phyloP scores from a whole-genome alignment of 2,888 invertebrate species.

The Escarpia spicata region DNA sequence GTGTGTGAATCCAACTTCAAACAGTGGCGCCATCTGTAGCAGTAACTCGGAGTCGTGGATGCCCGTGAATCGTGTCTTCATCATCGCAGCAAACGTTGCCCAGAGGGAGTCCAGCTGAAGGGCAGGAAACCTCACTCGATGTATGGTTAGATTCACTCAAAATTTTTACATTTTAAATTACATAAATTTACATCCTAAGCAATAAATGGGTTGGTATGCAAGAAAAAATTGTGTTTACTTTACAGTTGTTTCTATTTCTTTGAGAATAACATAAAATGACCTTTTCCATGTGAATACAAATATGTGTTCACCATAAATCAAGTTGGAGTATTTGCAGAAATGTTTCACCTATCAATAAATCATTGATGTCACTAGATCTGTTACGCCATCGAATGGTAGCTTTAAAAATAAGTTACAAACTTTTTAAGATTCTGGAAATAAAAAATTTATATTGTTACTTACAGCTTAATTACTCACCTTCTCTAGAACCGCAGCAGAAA shows the following conservation, averaged over 20 bases:
- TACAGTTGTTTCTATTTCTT: neutral
- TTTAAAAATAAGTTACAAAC: neutral
- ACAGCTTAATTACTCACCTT: slow-evolving; percentile 45
- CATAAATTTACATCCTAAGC: no score
- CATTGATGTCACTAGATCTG: neutral
- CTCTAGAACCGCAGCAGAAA: slow-evolving; percentile 44
- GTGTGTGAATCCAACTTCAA: slow-evolving; percentile 54
- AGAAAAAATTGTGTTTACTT: no score
- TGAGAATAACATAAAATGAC: neutral
- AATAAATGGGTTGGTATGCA: no score
- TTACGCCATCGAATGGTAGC: neutral
- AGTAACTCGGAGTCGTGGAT: slow-evolving; percentile 56
- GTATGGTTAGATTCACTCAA: neutral
- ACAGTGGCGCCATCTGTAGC: slow-evolving; percentile 49
- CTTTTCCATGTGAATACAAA: neutral
- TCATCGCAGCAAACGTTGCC: neutral
- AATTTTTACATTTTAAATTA: no score
- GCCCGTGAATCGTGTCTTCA: slow-evolving; percentile 53
- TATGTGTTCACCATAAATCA: neutral
- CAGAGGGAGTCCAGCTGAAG: neutral
- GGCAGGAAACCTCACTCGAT: neutral
- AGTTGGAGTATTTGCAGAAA: neutral
- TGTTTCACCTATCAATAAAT: neutral
- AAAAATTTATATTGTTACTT: neutral
- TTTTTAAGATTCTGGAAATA: neutral